Percentiles rank a stretch among this genome's conserved stretches.
These are phyloP conservation scores for Trichogramma evanescens DNA, from an alignment of 2,888 invertebrate genomes.

Conservation along the genomic window DNA sequence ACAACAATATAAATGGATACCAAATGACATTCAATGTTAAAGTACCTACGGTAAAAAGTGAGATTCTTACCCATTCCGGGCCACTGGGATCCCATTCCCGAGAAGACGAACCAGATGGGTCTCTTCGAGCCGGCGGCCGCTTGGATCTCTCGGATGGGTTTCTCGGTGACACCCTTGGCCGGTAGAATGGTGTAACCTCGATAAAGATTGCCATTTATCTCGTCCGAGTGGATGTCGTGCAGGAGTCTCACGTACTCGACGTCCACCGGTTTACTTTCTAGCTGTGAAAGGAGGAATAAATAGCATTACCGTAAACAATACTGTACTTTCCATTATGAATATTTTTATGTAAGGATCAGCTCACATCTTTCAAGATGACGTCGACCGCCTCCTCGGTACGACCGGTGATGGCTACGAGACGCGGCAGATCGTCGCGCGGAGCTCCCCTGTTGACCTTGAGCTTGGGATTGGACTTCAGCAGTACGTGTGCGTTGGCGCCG, in stretches of 20 bases:
- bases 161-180: slow-evolving; percentile 31
- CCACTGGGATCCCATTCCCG: slow-evolving; percentile 89
- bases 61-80: slow-evolving; percentile 64
- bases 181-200: slow-evolving; percentile 63
- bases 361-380: slow-evolving; percentile 56
- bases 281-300: slow-evolving; percentile 4
- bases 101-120: slow-evolving; percentile 83
- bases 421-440: slow-evolving; percentile 60
- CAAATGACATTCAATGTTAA: not conserved
- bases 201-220: slow-evolving; percentile 58
- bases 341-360: slow-evolving; percentile 13
- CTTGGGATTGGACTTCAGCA: slow-evolving; percentile 57
- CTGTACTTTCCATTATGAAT: not conserved
- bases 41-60: slow-evolving; percentile 17
- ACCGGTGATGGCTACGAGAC: slow-evolving; percentile 68
- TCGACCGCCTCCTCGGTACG: slow-evolving; percentile 70
- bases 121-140: slow-evolving; percentile 51
- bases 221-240: slow-evolving; percentile 55
- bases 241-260: slow-evolving; percentile 55
- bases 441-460: slow-evolving; percentile 56
- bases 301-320: not conserved
- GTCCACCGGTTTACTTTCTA: slow-evolving; percentile 52
- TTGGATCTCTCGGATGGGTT: slow-evolving; percentile 47
- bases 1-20: slow-evolving; percentile 48
- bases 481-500: slow-evolving; percentile 72